phyloP scores from a whole-genome alignment of 2,797 vertebrate genomes.

The Hypotaenidia okinawae region DNA sequence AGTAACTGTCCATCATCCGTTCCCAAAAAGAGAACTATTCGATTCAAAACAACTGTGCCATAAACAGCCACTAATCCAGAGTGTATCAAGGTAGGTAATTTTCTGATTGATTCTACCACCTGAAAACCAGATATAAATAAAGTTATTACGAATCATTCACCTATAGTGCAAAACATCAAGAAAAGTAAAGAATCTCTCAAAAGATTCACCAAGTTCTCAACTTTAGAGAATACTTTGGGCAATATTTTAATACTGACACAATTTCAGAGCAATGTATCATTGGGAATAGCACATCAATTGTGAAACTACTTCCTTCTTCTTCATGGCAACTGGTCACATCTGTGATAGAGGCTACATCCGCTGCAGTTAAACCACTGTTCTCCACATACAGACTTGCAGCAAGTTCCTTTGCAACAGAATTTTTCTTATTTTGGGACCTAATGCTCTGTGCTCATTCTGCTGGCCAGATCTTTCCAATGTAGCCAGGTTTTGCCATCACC shows the following conservation, averaged over 20 bases:
- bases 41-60: conserved; percentile 78
- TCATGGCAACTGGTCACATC: background rate
- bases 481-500: background rate
- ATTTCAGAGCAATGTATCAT: background rate
- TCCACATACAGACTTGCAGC: background rate
- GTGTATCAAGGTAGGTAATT: conserved; percentile 75
- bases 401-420: background rate
- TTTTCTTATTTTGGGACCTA: background rate
- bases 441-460: background rate
- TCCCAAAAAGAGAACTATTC: conserved; percentile 80
- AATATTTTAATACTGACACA: background rate
- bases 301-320: background rate
- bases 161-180: background rate
- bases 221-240: background rate
- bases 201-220: background rate
- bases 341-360: background rate
- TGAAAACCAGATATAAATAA: conserved; percentile 48
- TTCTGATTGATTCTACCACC: conserved; percentile 54
- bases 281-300: background rate
- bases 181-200: background rate
- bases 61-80: conserved; percentile 80
- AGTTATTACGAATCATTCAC: background rate
- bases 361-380: background rate
- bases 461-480: background rate
- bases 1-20: conserved; percentile 81